Conservation (phyloP, 2,888 invertebrate species). For the Diarsia dahlii region DNA sequence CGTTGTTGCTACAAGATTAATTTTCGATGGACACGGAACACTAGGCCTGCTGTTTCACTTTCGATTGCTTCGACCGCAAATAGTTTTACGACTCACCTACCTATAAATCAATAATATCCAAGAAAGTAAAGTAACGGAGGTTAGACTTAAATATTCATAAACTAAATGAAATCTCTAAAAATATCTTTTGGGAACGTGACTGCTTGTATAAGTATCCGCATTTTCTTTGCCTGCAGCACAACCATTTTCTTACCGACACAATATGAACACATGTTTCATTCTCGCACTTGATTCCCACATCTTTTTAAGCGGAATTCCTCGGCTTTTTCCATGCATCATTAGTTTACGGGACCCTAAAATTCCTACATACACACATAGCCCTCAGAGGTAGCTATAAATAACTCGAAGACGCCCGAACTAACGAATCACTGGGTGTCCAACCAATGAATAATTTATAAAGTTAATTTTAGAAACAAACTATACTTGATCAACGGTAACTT, state of each 20-base stretch:
- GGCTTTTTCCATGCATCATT: neutral
- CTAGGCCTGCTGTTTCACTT: slow-evolving; percentile 41
- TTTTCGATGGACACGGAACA: slow-evolving; percentile 39
- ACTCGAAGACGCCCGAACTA: slow-evolving; percentile 7
- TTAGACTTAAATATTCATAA: neutral
- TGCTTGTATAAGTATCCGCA: neutral
- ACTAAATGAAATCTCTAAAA: slow-evolving; percentile 1
- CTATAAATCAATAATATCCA: slow-evolving; percentile 24
- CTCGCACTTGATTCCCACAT: neutral
- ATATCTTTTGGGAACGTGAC: neutral
- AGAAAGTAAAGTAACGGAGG: slow-evolving; percentile 26
- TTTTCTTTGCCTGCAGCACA: neutral
- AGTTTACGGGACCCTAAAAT: slow-evolving; percentile 30
- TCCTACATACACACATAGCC: neutral
- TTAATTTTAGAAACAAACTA: slow-evolving; percentile 32
- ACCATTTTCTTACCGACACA: neutral
- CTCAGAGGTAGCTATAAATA: slow-evolving; percentile 49
- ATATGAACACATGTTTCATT: neutral
- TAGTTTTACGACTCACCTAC: slow-evolving; percentile 6
- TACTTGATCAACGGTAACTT: slow-evolving; percentile 22
- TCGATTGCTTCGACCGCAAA: slow-evolving; percentile 44
- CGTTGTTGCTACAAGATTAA: neutral
- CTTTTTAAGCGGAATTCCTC: neutral
- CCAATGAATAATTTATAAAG: slow-evolving; percentile 52
- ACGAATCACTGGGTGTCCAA: slow-evolving; percentile 22